Base-by-base conservation (phyloP, 37 sponge, comb jelly and placozoan genomes). In the Ianthella basta region DNA sequence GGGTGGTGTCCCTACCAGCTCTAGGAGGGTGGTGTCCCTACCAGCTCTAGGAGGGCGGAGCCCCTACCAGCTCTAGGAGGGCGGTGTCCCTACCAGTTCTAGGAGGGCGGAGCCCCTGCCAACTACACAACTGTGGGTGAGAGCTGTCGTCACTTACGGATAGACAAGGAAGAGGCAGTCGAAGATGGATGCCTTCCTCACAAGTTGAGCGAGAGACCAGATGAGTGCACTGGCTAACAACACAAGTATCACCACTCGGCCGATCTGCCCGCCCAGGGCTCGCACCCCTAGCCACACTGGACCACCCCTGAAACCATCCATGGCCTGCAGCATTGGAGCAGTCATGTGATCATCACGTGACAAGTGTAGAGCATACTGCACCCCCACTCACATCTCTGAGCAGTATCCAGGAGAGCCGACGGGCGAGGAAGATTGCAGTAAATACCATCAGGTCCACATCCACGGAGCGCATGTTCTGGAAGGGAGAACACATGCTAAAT, bases 101-200 rank as follows among this genome's bases (percentile, higher is more conserved):
- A n/a, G n/a, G n/a, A n/a, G n/a, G n/a, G n/a, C n/a, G n/a, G n/a
- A n/a, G n/a, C n/a, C n/a, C n/a, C n/a, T n/a, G n/a, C n/a, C n/a
- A n/a, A n/a, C n/a, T n/a, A n/a, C n/a, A n/a, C n/a, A n/a, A n/a
- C n/a, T n/a, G n/a, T n/a, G n/a, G n/a, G n/a, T n/a, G n/a, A n/a
- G n/a, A n/a, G n/a, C n/a, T n/a, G n/a, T n/a, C n/a, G n/a, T n/a
- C n/a, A 85, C 93, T 87, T 72, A 92, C 93, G 93, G 93, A 80
- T 92, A 92, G 54, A 92, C 89, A 27, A 92, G 85, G 55, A 92
- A 92, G 60, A 92, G 87, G 27, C 87, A 78, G 84, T 92, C 89
- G 84, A 89, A 92, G 29, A 92, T 54, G 14, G 93, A 87, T 1
- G 93, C 83, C 15, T 87, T 85, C 38, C 83, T 80, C 18, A 92